Conservation (phyloP, 1,140 invertebrate genomes). For the Tetragonula clypearis region DNA sequence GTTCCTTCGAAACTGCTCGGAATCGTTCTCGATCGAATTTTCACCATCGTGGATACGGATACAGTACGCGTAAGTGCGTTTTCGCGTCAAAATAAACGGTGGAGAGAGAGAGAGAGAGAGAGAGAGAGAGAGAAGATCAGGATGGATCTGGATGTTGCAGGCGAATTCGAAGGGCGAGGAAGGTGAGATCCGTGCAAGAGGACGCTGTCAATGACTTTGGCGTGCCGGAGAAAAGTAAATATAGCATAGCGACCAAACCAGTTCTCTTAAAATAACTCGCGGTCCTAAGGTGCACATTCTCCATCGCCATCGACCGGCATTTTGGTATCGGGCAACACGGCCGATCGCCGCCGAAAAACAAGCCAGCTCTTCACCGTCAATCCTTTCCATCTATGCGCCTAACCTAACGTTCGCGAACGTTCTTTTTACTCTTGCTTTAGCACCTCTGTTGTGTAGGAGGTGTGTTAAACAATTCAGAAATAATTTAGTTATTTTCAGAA, state of each 20-base stretch:
- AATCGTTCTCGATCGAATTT: not conserved
- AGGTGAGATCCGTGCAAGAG: constrained; percentile 47
- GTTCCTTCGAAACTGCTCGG: not conserved
- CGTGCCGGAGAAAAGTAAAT: constrained; percentile 73
- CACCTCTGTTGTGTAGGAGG: too few species aligned
- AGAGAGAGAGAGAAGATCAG: not conserved
- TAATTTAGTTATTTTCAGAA: not conserved
- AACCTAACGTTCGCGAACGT: too few species aligned
- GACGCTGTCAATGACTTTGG: constrained; percentile 71
- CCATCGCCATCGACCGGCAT: constrained; percentile 62
- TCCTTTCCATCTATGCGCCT: not conserved
- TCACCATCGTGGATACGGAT: not conserved
- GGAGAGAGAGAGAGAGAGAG: not conserved
- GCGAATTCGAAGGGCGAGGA: constrained; percentile 50
- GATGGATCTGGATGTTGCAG: not conserved
- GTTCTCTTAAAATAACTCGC: constrained; percentile 78
- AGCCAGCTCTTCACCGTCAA: not conserved
- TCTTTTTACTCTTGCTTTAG: too few species aligned
- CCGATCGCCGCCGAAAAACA: constrained; percentile 49
- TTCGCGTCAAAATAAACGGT: not conserved
- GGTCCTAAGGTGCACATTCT: constrained; percentile 72
- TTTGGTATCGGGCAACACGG: constrained; percentile 60
- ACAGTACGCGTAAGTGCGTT: not conserved
- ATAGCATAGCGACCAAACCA: constrained; percentile 75
- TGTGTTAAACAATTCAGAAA: too few species aligned